Conservation (phyloP, 2,113 vertebrate species). For the Acanthochromis polyacanthus region DNA sequence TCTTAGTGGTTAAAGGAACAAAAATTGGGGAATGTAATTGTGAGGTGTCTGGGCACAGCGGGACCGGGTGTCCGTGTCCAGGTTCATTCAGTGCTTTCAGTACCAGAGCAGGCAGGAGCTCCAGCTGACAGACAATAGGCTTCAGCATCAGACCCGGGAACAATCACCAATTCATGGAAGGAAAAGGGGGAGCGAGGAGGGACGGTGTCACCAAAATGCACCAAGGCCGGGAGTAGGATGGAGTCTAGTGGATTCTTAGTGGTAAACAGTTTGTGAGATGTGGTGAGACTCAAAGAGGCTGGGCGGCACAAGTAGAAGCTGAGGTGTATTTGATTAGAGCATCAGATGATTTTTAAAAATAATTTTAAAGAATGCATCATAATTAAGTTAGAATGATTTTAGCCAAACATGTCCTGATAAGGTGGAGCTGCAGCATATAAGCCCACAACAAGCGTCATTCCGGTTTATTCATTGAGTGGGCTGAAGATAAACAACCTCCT, state of each 20-base stretch:
- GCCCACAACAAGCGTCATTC: background rate
- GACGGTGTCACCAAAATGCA: constrained; percentile 81
- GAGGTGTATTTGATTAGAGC: background rate
- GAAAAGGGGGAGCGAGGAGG: constrained; percentile 53
- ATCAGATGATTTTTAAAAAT: background rate
- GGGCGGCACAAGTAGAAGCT: background rate
- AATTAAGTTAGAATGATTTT: background rate
- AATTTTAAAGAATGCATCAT: background rate
- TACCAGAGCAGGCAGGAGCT: constrained; percentile 55
- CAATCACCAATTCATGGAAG: constrained; percentile 84
- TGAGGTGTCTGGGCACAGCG: constrained; percentile 43
- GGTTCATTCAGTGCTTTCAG: constrained; percentile 70
- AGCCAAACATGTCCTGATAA: background rate
- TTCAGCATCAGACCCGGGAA: constrained; percentile 80
- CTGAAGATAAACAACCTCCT: constrained; percentile 8
- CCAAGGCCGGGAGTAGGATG: constrained; percentile 74
- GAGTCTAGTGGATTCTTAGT: constrained; percentile 83
- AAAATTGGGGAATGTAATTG: background rate
- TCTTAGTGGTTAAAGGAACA: background rate
- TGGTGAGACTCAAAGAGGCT: background rate
- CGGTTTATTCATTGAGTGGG: constrained; percentile 9
- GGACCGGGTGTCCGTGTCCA: constrained; percentile 63
- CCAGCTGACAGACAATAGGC: constrained; percentile 79
- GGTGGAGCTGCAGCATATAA: background rate
- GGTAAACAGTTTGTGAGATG: constrained; percentile 73